Percentiles rank a stretch among this genome's conserved stretches.
Conservation (phyloP, 2,113 vertebrate species). For the Oncorhynchus masou region DNA sequence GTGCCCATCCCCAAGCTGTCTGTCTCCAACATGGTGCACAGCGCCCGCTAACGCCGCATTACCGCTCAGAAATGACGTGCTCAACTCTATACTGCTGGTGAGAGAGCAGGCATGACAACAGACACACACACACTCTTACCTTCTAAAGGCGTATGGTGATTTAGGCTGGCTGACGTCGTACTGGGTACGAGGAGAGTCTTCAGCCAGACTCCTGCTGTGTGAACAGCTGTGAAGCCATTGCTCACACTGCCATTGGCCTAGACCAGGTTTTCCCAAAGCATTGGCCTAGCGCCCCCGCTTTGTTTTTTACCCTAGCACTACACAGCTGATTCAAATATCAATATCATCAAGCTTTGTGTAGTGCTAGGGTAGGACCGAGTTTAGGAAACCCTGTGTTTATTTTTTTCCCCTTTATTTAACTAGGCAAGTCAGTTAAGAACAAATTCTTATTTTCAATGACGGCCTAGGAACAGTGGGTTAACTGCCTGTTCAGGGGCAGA, state of each 20-base stretch:
- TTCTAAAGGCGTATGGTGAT: neutral
- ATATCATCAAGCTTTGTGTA: too few species aligned
- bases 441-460: too few species aligned
- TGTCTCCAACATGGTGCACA: constrained; percentile 94
- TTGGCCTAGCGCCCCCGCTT: too few species aligned
- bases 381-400: too few species aligned
- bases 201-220: neutral
- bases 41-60: constrained; percentile 89
- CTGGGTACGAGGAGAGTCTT: neutral
- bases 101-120: constrained; percentile 29
- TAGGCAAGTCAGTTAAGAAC: too few species aligned
- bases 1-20: constrained; percentile 93
- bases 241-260: neutral
- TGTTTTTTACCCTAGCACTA: too few species aligned
- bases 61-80: constrained; percentile 84
- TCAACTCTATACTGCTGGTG: constrained; percentile 90
- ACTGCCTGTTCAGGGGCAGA: too few species aligned
- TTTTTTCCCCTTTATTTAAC: too few species aligned
- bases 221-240: neutral
- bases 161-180: neutral
- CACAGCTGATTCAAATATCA: too few species aligned
- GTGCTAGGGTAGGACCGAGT: too few species aligned
- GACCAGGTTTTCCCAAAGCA: neutral
- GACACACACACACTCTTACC: too few species aligned
- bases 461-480: too few species aligned